Base-by-base conservation (phyloP, 2,888 invertebrate genomes). In the Hypomecis atomaria region DNA sequence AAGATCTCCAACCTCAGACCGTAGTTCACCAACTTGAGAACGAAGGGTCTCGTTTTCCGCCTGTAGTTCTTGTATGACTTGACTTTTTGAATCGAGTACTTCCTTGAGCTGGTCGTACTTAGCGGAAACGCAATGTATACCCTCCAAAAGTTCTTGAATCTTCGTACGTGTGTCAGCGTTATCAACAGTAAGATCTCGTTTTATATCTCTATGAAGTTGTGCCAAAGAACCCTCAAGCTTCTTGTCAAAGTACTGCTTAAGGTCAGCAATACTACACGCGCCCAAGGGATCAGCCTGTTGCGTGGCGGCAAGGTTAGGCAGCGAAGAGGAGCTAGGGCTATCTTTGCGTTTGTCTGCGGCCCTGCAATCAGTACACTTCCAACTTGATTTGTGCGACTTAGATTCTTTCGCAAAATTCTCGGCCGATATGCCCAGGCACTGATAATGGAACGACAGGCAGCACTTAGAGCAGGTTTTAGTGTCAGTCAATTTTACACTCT, bases 171-270 rank as follows among this genome's bases (percentile, higher is more conserved):
- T 44, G 33, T 45, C 55, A n/a, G 44, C 1, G 11, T 10, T 45
- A 5, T 55, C 55, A 34, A 6, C 7, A 5, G 10, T 40, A 10
- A 55, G 6, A 36, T 55, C 45, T 36, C 45, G 55, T 23, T 11
- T 55, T 11, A 55, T 55, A 7, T 55, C 55, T 4, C n/a, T 6
- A 10, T 13, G 55, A 9, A 45, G 55, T 10, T 40, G 33, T n/a
- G 44, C 6, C 48, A 49, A 13, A 4, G 48, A 33, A 9, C 36
- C 44, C 7, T 44, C 45, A n/a, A 55, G 37, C 8, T 55, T 45
- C 11, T 45, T 34, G 11, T 40, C 36, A n/a, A 36, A 34, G 10
- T 49, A 49, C 6, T 7, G 9, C 34, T 49, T 49, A 9, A 49
- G n/a, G 6, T 34, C 48, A 10, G 33, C 33, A 36, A 36, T 6